These are phyloP conservation scores for Netelia inedita DNA, from an alignment of 2,888 invertebrate genomes.

Conservation along the genomic window DNA sequence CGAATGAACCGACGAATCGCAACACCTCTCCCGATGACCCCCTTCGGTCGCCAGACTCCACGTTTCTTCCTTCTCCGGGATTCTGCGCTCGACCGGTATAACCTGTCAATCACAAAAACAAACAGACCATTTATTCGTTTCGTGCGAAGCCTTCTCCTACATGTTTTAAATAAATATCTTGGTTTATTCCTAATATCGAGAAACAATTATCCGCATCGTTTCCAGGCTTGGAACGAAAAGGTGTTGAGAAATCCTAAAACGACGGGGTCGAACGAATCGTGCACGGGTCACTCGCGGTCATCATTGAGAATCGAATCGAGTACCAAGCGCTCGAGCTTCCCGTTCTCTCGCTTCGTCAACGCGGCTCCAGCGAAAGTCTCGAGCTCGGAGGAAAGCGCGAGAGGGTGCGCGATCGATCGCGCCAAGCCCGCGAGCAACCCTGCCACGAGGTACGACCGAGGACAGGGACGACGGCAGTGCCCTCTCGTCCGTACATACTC, in stretches of 20 bases:
- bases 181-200: not conserved
- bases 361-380: conserved; percentile 39
- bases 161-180: not conserved
- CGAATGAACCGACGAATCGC: conserved; percentile 17
- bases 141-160: not conserved
- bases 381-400: conserved; percentile 48
- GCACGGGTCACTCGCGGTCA: conserved; percentile 35
- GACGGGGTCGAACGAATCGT: not conserved
- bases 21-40: conserved; percentile 68
- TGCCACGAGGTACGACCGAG: not conserved
- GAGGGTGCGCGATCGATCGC: not conserved
- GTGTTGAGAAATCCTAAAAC: not conserved
- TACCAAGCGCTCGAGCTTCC: not conserved
- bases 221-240: too few species aligned
- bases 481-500: conserved; percentile 26
- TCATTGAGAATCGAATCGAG: conserved; percentile 7
- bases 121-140: conserved; percentile 25
- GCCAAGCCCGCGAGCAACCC: conserved; percentile 23
- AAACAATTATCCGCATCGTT: too few species aligned
- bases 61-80: conserved; percentile 81
- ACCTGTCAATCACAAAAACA: conserved; percentile 75
- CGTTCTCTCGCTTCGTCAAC: conserved; percentile 11
- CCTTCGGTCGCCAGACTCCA: conserved; percentile 80
- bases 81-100: conserved; percentile 82
- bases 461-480: conserved; percentile 19